A percentile compares a stretch with the other conserved stretches of the same genome.
These are phyloP conservation scores for Leucozona laternaria DNA, from an alignment of 2,888 invertebrate species.

Conservation along the genomic window DNA sequence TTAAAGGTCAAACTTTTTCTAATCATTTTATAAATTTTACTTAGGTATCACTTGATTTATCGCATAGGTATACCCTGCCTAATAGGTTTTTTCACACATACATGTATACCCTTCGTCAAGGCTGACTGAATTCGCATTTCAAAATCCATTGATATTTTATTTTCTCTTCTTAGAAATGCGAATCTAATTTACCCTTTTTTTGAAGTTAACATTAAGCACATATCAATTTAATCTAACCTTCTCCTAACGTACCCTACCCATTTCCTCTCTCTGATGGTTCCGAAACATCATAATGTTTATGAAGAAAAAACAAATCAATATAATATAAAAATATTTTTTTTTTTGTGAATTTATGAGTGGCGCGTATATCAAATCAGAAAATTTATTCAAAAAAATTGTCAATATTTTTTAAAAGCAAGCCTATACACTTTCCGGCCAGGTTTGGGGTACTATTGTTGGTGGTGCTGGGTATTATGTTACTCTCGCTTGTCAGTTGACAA, in stretches of 20 bases:
- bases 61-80: no score
- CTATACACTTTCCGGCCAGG: conserved; percentile 19
- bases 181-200: conserved; percentile 26
- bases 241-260: not conserved
- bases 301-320: not conserved
- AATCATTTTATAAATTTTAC: no score
- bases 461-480: conserved; percentile 58
- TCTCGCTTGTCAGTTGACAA: conserved; percentile 69
- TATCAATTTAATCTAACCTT: not conserved
- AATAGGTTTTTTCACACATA: no score
- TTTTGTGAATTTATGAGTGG: conserved; percentile 62
- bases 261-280: not conserved
- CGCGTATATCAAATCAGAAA: conserved; percentile 58
- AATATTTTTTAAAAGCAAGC: conserved; percentile 57
- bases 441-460: conserved; percentile 24
- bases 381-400: conserved; percentile 54
- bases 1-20: no score
- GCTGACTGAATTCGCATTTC: no score
- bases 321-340: not conserved
- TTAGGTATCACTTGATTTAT: no score
- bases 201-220: conserved; percentile 2
- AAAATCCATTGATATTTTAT: not conserved
- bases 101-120: not conserved
- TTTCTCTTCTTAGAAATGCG: not conserved
- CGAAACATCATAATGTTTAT: not conserved